These are phyloP conservation scores for Xiphophorus birchmanni DNA, from an alignment of 2,797 vertebrate genomes.

Conservation along the genomic window DNA sequence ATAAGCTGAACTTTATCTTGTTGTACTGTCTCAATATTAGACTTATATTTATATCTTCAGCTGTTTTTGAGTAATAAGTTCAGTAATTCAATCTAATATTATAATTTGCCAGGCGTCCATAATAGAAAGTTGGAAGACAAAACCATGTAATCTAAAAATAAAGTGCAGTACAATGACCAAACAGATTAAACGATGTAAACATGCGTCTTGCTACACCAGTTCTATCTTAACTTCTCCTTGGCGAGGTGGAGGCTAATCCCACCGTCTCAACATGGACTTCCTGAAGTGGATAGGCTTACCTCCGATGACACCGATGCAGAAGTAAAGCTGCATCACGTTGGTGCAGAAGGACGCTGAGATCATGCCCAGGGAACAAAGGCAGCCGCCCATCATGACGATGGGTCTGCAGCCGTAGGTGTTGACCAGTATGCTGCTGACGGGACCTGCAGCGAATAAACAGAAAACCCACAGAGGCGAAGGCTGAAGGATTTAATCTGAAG, in stretches of 20 bases:
- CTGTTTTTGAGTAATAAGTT: neutral
- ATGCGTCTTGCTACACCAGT: neutral
- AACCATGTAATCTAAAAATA: neutral
- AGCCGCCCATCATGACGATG: slow-evolving; percentile 90
- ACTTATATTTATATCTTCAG: neutral
- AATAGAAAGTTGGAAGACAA: neutral
- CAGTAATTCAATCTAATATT: neutral
- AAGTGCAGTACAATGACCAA: neutral
- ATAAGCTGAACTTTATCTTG: neutral
- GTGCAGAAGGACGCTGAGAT: slow-evolving; percentile 90
- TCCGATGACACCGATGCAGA: slow-evolving; percentile 92
- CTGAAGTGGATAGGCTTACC: slow-evolving; percentile 81
- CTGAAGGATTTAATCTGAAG: neutral
- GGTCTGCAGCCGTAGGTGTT: slow-evolving; percentile 95
- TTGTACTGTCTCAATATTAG: neutral
- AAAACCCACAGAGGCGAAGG: slow-evolving; percentile 13
- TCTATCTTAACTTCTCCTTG: slow-evolving; percentile 33
- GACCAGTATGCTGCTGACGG: slow-evolving; percentile 95
- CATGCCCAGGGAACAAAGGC: slow-evolving; percentile 89
- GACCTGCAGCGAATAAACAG: slow-evolving; percentile 79
- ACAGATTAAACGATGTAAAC: neutral
- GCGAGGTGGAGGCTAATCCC: slow-evolving; percentile 24
- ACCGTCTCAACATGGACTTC: slow-evolving; percentile 32
- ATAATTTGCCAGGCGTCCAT: neutral
- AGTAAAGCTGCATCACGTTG: slow-evolving; percentile 87